Evolutionary conservation across 2,888 invertebrate species (phyloP).

Genomic region (Acronicta leporina): DNA sequence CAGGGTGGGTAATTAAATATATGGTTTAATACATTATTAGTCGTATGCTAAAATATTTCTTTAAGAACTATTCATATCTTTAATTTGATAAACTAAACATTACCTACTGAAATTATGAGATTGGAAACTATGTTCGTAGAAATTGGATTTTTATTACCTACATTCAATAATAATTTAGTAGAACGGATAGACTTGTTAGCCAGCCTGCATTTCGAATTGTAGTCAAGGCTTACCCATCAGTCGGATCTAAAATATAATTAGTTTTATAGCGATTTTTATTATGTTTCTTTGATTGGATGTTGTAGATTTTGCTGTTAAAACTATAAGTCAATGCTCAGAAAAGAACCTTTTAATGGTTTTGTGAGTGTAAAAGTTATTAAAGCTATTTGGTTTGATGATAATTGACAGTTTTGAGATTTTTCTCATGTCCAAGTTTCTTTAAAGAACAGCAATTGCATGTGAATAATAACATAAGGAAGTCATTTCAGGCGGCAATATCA

Average conservation of each 20-base stretch:
- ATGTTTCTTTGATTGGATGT: constrained; percentile 59
- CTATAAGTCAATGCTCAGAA: constrained; percentile 47
- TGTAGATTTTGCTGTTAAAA: constrained; percentile 58
- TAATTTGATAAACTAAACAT: no score
- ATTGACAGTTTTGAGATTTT: neutral
- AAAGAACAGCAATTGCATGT: constrained; percentile 36
- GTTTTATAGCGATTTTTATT: constrained; percentile 61
- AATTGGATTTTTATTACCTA: constrained; percentile 2
- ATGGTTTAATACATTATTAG: no score
- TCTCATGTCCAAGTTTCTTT: constrained; percentile 13
- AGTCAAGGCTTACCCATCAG: constrained; percentile 50
- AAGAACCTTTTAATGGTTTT: constrained; percentile 47
- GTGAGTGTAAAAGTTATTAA: constrained; percentile 38
- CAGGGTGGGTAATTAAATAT: no score
- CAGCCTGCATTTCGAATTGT: constrained; percentile 48
- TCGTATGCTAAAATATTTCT: no score
- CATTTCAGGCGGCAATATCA: constrained; percentile 37
- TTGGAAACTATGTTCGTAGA: neutral
- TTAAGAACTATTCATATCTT: no score
- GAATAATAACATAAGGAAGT: constrained; percentile 48
- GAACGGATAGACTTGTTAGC: constrained; percentile 28
- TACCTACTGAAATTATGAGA: no score
- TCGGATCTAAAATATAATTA: constrained; percentile 52
- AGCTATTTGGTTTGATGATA: neutral
- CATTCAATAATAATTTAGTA: constrained; percentile 6